These are phyloP conservation scores for Danaus chrysippus DNA, from an alignment of 2,888 invertebrate species.

Conservation along the genomic window DNA sequence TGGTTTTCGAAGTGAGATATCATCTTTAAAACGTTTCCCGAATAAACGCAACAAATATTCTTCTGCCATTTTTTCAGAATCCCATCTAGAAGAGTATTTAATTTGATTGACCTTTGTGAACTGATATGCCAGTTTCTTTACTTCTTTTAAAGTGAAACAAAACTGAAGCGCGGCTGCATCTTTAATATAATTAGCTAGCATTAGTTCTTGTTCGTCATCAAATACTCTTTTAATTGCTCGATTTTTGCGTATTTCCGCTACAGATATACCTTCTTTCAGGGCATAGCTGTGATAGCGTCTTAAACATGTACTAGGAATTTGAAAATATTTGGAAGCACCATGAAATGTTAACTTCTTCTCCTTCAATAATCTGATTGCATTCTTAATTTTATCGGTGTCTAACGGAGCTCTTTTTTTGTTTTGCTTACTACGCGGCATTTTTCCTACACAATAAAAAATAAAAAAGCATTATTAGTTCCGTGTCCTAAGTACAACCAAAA, in stretches of 20 bases:
- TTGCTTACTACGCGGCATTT: slow-evolving; percentile 18
- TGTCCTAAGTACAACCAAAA: neutral
- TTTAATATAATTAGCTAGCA: slow-evolving; percentile 12
- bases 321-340: slow-evolving; percentile 29
- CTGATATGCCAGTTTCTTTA: slow-evolving; percentile 22
- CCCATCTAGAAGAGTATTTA: slow-evolving; percentile 30
- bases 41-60: slow-evolving; percentile 23
- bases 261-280: slow-evolving; percentile 28
- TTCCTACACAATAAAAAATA: slow-evolving; percentile 4
- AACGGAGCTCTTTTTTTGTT: slow-evolving; percentile 16
- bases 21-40: slow-evolving; percentile 17
- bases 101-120: slow-evolving; percentile 31
- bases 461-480: neutral
- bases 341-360: slow-evolving; percentile 25
- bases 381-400: slow-evolving; percentile 25
- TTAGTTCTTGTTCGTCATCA: slow-evolving; percentile 3
- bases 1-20: neutral
- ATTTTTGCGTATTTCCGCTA: slow-evolving; percentile 27
- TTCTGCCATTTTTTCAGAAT: slow-evolving; percentile 27
- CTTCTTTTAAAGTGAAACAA: slow-evolving; percentile 12
- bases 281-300: slow-evolving; percentile 17
- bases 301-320: slow-evolving; percentile 28
- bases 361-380: slow-evolving; percentile 25
- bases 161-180: slow-evolving; percentile 12
- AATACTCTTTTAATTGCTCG: slow-evolving; percentile 12